A percentile compares a stretch with the other conserved stretches of the same genome.
Conservation (phyloP, 2,113 vertebrate genomes). For the Oncorhynchus tshawytscha region DNA sequence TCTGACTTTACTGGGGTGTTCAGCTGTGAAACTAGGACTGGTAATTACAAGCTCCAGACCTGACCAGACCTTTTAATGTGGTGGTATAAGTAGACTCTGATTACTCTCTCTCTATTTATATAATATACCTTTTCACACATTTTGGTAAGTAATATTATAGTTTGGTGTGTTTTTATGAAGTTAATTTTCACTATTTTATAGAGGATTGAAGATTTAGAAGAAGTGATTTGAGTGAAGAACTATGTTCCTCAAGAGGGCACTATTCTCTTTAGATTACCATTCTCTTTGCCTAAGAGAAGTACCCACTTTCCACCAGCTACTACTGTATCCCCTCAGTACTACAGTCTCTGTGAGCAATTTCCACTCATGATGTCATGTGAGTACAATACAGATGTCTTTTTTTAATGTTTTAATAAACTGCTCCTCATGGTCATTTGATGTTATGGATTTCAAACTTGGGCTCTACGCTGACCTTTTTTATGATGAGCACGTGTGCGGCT, state of each 20-base stretch:
- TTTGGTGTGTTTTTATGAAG: background rate
- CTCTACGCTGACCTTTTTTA: too few species aligned
- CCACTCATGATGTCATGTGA: background rate
- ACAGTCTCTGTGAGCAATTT: constrained; percentile 1
- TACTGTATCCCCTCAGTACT: background rate
- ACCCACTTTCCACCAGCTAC: background rate
- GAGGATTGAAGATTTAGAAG: background rate
- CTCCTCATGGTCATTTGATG: background rate
- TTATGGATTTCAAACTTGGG: background rate
- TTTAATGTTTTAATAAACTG: background rate
- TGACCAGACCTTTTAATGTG: constrained; percentile 1
- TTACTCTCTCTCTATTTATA: background rate
- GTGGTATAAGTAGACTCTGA: background rate
- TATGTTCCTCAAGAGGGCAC: constrained; percentile 69
- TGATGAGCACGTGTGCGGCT: too few species aligned
- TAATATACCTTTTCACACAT: background rate
- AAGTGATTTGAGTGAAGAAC: background rate
- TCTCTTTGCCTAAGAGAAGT: too few species aligned
- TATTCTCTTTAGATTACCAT: constrained; percentile 30
- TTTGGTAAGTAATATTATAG: background rate
- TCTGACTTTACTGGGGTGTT: background rate
- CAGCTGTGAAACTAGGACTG: constrained; percentile 1
- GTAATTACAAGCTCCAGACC: constrained; percentile 3
- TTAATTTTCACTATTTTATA: background rate
- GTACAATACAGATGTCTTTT: background rate